These are phyloP conservation scores for Lagocephalus sceleratus DNA, from an alignment of 2,797 vertebrate genomes.

Conservation along the genomic window DNA sequence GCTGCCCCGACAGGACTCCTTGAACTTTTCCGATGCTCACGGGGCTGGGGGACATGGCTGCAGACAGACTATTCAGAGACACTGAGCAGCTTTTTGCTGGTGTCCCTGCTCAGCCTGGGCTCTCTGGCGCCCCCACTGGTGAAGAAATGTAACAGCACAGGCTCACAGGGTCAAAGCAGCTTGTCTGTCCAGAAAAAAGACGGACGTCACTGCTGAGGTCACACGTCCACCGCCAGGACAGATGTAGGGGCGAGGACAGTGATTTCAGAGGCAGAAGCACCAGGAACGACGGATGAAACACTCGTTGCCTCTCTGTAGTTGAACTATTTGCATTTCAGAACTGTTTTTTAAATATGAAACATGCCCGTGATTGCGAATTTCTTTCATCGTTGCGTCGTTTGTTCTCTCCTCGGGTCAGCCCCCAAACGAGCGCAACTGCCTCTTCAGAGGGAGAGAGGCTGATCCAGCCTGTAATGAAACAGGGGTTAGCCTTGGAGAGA, in stretches of 20 bases:
- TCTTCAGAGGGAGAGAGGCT: conserved; percentile 19
- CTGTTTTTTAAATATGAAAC: conserved; percentile 26
- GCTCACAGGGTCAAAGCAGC: conserved; percentile 73
- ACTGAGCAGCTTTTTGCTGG: conserved; percentile 89
- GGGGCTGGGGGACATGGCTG: conserved; percentile 34
- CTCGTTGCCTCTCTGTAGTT: conserved; percentile 28
- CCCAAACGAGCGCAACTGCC: conserved; percentile 30
- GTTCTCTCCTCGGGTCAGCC: conserved; percentile 39
- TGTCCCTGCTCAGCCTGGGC: conserved; percentile 81
- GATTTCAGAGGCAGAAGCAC: conserved; percentile 51
- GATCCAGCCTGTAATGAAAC: conserved; percentile 18
- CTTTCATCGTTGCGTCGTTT: conserved; percentile 40
- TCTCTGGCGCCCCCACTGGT: conserved; percentile 63
- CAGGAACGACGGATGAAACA: conserved; percentile 79
- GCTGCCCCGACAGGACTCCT: conserved; percentile 84
- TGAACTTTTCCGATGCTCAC: conserved; percentile 87
- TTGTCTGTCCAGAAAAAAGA: conserved; percentile 61
- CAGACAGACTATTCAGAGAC: conserved; percentile 79
- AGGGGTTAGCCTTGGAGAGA: conserved; percentile 23
- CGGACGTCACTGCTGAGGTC: conserved; percentile 71
- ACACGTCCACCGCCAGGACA: conserved; percentile 68
- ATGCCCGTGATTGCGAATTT: conserved; percentile 34
- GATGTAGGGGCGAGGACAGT: conserved; percentile 32
- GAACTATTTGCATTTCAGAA: conserved; percentile 38
- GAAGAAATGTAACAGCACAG: conserved; percentile 91